Evolutionary conservation across 2,888 invertebrate genomes (phyloP), one percentile per base, ranked within the genome.

Genomic region (Machimus rusticus): DNA sequence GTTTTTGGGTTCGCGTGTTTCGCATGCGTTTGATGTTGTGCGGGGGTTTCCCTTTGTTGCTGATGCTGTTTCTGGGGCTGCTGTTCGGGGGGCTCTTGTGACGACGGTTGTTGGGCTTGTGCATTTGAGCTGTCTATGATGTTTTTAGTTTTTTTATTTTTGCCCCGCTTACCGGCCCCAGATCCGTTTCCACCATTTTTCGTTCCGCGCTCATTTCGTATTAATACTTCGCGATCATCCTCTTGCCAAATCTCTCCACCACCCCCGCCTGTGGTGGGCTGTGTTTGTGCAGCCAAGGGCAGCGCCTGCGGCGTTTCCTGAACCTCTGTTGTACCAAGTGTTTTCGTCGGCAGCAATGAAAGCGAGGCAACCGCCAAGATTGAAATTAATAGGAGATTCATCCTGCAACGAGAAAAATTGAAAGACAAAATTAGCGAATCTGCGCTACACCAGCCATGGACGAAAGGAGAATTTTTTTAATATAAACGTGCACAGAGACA

Each of bases 141-240:
- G 81, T 87, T 88, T 87, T 89, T 88, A 66, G 1, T 66, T 89
- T 91, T 92, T 90, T 91, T 91, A 89, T 89, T 91, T 89, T 91
- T 91, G 43, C 89, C 90, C 76, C 91, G 90, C 90, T 91, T 91
- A 89, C 90, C 90, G 85, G 90, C 89, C 16, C 87, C 87, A 74
- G 82, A 86, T 95, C 95, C 95, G 93, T 94, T 94, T 92, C 95
- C 95, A 39, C 87, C 87, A 57, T 89, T 92, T 93, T 96, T 96
- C 92, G 96, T 95, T 88, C 96, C 97, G 89, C 97, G 95, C 92
- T 96, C 96, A 91, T 95, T 96, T 91, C 97, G 95, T 90, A 96
- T 95, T 89, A 96, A 95, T 88, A 96, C 95, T 92, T 96, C 97
- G 91, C 95, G 96, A 91, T 96, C 96, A 90, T 95, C 95, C 91